These are phyloP conservation scores for Melanotus villosus DNA, from an alignment of 2,888 invertebrate genomes.

Conservation along the genomic window DNA sequence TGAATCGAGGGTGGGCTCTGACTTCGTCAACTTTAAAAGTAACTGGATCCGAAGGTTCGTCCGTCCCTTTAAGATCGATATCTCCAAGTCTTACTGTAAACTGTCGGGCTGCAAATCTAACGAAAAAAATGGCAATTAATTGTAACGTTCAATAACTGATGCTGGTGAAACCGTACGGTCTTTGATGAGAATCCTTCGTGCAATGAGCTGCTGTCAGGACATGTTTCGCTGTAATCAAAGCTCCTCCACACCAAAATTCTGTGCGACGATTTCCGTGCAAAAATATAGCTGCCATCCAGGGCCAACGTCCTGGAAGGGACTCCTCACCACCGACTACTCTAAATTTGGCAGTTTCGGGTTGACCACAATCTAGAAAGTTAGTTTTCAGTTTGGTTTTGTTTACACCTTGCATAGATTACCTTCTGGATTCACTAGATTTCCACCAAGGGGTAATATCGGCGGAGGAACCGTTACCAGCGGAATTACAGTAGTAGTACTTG, in stretches of 20 bases:
- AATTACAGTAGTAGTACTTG: background rate
- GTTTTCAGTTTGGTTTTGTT: no score
- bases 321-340: constrained; percentile 93
- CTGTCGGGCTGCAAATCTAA: constrained; percentile 88
- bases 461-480: constrained; percentile 23
- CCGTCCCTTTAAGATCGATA: constrained; percentile 86
- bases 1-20: constrained; percentile 87
- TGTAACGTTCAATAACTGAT: no score
- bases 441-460: constrained; percentile 38
- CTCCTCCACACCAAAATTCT: constrained; percentile 96
- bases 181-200: constrained; percentile 89
- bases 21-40: constrained; percentile 85
- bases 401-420: constrained; percentile 70
- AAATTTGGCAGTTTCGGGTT: constrained; percentile 85
- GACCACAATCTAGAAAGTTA: constrained; percentile 79
- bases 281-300: constrained; percentile 97
- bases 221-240: constrained; percentile 84
- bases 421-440: constrained; percentile 70
- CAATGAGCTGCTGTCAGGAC: constrained; percentile 95
- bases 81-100: constrained; percentile 92
- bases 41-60: constrained; percentile 88
- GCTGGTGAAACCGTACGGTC: constrained; percentile 83
- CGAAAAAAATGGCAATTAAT: constrained; percentile 24
- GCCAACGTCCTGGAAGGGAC: constrained; percentile 90
- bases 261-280: constrained; percentile 87